Percentiles rank a stretch among this genome's conserved stretches.
Conservation (phyloP, 2,113 vertebrate species). For the Ictalurus punctatus region DNA sequence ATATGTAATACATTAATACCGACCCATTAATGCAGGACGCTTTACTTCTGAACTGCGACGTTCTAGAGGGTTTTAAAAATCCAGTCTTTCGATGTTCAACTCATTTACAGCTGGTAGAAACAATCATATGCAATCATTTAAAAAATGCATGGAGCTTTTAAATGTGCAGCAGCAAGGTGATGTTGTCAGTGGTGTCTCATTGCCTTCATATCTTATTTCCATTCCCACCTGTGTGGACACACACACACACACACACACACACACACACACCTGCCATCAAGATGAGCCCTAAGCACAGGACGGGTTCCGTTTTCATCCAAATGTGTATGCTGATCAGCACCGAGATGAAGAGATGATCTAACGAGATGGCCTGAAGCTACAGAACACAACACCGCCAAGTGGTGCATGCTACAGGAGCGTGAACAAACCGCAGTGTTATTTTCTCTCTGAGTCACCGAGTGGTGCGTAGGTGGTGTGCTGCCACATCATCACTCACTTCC, state of each 20-base stretch:
- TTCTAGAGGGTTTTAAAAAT: neutral
- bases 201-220: neutral
- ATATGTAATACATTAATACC: neutral
- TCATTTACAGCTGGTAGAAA: neutral
- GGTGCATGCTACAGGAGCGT: neutral
- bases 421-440: slow-evolving; percentile 10
- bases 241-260: neutral
- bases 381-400: neutral
- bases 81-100: neutral
- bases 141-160: neutral
- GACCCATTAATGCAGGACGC: neutral
- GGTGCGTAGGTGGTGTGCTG: slow-evolving; percentile 12
- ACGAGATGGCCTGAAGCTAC: neutral
- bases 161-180: neutral
- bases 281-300: neutral
- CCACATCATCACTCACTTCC: slow-evolving; percentile 29
- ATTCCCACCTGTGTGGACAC: neutral
- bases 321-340: neutral
- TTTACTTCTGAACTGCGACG: neutral
- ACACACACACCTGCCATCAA: neutral
- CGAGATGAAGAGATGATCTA: neutral
- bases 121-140: neutral
- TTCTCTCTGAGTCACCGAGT: slow-evolving; percentile 10
- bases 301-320: neutral
- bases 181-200: slow-evolving; percentile 1